A percentile compares a stretch with the other conserved stretches of the same genome.
These are phyloP conservation scores for Catamblyrhynchus diadema DNA, from an alignment of 2,797 vertebrate species.

Conservation along the genomic window DNA sequence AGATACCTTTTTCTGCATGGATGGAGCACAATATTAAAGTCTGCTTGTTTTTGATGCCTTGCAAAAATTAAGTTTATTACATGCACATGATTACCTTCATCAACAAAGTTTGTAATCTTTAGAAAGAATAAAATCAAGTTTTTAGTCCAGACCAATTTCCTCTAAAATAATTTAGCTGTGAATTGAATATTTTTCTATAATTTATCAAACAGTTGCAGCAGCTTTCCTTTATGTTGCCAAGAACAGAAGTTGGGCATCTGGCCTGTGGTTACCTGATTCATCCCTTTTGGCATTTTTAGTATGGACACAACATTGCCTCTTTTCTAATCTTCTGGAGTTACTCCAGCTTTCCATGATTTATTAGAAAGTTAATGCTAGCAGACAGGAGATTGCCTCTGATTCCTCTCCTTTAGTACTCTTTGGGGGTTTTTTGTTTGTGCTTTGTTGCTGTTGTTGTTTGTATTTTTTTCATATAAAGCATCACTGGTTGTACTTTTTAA, in stretches of 20 bases:
- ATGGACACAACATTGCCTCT: neutral
- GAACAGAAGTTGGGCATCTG: neutral
- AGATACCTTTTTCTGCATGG: neutral
- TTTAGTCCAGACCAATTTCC: neutral
- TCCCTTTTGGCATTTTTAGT: neutral
- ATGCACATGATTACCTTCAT: neutral
- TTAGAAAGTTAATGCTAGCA: neutral
- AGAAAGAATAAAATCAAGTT: neutral
- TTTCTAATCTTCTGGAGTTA: neutral
- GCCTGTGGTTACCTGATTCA: constrained; percentile 23
- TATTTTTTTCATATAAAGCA: neutral
- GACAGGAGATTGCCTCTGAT: neutral
- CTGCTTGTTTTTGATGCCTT: neutral
- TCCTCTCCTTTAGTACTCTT: neutral
- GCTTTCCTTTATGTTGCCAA: neutral
- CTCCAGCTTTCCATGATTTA: neutral
- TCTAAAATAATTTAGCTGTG: neutral
- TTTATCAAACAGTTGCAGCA: neutral
- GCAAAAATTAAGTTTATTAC: neutral
- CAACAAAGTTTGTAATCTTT: neutral
- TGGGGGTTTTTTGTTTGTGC: neutral
- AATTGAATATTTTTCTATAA: neutral
- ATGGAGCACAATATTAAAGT: neutral
- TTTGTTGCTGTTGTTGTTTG: neutral
- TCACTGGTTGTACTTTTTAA: neutral